Conservation (phyloP, 1,140 invertebrate species). For the Melipona quadrifasciata region DNA sequence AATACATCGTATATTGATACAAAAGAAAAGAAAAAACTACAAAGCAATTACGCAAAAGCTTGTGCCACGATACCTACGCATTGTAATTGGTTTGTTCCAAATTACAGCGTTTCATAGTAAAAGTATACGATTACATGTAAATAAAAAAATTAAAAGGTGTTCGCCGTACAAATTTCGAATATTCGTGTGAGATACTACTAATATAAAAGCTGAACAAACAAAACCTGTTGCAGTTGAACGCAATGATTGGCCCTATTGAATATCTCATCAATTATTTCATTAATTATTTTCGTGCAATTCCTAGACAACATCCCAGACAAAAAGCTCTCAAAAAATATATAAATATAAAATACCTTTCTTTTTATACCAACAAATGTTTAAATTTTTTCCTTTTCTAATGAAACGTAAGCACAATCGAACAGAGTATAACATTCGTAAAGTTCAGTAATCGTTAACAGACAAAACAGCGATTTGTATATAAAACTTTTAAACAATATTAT, state of each 20-base stretch:
- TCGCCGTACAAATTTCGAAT: not conserved
- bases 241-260: not conserved
- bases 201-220: constrained; percentile 3
- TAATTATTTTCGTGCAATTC: constrained; percentile 22
- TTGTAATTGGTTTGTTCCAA: not conserved
- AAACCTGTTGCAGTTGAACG: not conserved
- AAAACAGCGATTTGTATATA: constrained; percentile 49
- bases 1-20: constrained; percentile 6
- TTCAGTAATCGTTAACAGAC: constrained; percentile 58
- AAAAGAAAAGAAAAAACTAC: constrained; percentile 14
- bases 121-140: constrained; percentile 1
- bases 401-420: constrained; percentile 52
- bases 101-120: not conserved
- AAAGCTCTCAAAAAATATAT: constrained; percentile 58
- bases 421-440: constrained; percentile 61
- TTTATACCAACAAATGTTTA: constrained; percentile 41
- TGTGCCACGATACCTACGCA: constrained; percentile 1
- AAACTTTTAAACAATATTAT: constrained; percentile 65
- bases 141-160: constrained; percentile 2
- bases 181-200: not conserved
- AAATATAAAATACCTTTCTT: constrained; percentile 45
- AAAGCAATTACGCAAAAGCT: constrained; percentile 35
- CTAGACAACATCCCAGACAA: not conserved
- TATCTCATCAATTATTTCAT: not conserved
- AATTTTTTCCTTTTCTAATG: not conserved